These are phyloP conservation scores for Congeria kusceri DNA, from an alignment of 2,888 invertebrate genomes.

Conservation along the genomic window DNA sequence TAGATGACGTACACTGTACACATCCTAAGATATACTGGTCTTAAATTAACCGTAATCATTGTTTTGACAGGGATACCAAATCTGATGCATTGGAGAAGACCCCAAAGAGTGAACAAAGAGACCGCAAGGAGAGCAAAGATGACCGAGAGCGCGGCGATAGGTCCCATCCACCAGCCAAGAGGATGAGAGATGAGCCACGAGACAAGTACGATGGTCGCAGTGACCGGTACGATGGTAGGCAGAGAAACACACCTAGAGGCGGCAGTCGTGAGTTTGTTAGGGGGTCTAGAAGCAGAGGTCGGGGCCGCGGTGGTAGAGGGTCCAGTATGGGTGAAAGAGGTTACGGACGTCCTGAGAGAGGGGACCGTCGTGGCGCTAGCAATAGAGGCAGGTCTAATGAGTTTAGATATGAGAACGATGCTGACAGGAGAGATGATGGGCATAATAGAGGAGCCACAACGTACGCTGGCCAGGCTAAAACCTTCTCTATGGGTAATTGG, in stretches of 20 bases:
- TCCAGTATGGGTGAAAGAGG: conserved; percentile 67
- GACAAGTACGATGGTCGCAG: conserved; percentile 34
- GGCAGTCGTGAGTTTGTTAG: conserved; percentile 79
- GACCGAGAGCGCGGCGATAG: conserved; percentile 63
- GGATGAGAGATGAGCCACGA: conserved; percentile 77
- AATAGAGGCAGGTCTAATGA: conserved; percentile 43
- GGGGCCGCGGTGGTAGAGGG: conserved; percentile 74
- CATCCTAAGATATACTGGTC: too few species aligned
- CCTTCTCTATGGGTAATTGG: conserved; percentile 59
- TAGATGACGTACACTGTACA: too few species aligned
- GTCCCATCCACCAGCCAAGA: conserved; percentile 77
- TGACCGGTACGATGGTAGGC: conserved; percentile 48
- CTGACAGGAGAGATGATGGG: conserved; percentile 7
- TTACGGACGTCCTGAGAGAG: conserved; percentile 32
- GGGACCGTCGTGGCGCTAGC: conserved; percentile 36
- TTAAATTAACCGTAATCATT: too few species aligned
- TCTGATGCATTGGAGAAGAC: conserved; percentile 33
- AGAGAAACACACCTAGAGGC: conserved; percentile 71
- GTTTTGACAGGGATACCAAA: conserved; percentile 32
- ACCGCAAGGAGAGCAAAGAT: conserved; percentile 61
- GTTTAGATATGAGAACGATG: conserved; percentile 50
- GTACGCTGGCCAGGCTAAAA: conserved; percentile 58
- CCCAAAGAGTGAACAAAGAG: conserved; percentile 61
- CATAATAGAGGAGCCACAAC: conserved; percentile 36
- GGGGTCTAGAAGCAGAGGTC: conserved; percentile 75